phyloP scores from a whole-genome alignment of 2,113 vertebrate genomes.

The Phyllopteryx taeniolatus region DNA sequence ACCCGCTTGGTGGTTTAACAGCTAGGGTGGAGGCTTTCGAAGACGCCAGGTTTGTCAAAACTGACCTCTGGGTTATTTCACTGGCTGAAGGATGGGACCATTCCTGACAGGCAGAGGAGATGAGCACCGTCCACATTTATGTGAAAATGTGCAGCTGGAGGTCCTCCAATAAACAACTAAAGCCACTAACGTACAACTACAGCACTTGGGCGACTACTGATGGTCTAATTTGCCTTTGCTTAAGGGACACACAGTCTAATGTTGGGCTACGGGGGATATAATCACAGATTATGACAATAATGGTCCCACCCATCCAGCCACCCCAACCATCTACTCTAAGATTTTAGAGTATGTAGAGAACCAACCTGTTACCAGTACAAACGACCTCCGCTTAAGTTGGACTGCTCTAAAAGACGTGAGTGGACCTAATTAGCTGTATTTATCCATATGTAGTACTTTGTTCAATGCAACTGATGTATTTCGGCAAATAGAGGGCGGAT shows the following conservation, averaged over 20 bases:
- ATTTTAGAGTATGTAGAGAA: slow-evolving; percentile 74
- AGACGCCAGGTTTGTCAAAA: slow-evolving; percentile 53
- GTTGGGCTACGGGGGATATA: slow-evolving; percentile 35
- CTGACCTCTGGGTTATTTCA: slow-evolving; percentile 74
- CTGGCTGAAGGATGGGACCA: slow-evolving; percentile 79
- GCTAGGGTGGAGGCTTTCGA: slow-evolving; percentile 47
- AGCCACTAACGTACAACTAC: slow-evolving; percentile 27
- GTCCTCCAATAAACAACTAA: slow-evolving; percentile 24
- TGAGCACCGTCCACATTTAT: slow-evolving; percentile 72
- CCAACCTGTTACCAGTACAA: slow-evolving; percentile 56
- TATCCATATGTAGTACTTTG: background rate
- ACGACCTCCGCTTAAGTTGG: background rate
- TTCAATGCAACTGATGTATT: background rate
- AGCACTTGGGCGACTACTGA: slow-evolving; percentile 10
- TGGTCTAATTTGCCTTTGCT: slow-evolving; percentile 22
- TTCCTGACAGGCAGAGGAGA: slow-evolving; percentile 72
- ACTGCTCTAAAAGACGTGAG: background rate
- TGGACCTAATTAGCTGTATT: background rate
- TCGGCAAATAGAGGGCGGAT: background rate
- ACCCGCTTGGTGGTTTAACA: background rate
- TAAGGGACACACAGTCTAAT: slow-evolving; percentile 19
- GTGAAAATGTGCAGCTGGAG: slow-evolving; percentile 50
- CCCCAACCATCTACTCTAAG: slow-evolving; percentile 44
- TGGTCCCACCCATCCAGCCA: slow-evolving; percentile 79
- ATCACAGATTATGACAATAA: slow-evolving; percentile 49